Evolutionary conservation across 2,888 invertebrate genomes (phyloP), one percentile per base, ranked within the genome.

Genomic region (Trichopoda pennipes): DNA sequence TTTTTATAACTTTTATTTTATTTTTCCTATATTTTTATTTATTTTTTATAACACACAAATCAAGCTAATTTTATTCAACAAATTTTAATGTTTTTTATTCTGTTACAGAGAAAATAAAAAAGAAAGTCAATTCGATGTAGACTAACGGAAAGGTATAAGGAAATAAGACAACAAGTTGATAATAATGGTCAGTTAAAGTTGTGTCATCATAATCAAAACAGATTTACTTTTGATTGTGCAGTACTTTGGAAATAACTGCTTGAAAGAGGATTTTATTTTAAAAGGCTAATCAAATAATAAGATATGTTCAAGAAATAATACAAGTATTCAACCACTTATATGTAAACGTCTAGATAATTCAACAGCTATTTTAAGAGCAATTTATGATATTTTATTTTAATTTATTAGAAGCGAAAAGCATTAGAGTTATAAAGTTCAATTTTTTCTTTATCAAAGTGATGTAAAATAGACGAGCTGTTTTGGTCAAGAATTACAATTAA

Each of bases 11-110:
- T n/a, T 49, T 14, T 7, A 10, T 51, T 14, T 28, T 68, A 28
- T 69, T 58, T 38, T n/a, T 63, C 0, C 17, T 42, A n/a, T 53
- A 76, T 61, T 69, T 28, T 51, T 60, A 61, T 28, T 51, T 60
- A 61, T 69, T 55, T 53, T 42, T 72, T 78, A 56, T 64, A 49
- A 82, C 75, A 82, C 76, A 76, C 66, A 79, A 76, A 76, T 79
- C 66, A 75, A 72, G 66, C 72, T 56, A 64, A 72, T 68, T 75
- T 58, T 64, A n/a, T 66, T 38, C 19, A 61, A 61, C 47, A 61
- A 61, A 21, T 66, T 70, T 56, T 8, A 23, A 12, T 23, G 51
- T 79, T 63, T 53, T 78, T 53, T 70, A 32, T 38, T 8, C 3
- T 28, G 28, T 28, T 60, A 14, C 49, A 53, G 21, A 19, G 38